phyloP scores from a whole-genome alignment of 2,888 invertebrate species.

The Phortica okadai region DNA sequence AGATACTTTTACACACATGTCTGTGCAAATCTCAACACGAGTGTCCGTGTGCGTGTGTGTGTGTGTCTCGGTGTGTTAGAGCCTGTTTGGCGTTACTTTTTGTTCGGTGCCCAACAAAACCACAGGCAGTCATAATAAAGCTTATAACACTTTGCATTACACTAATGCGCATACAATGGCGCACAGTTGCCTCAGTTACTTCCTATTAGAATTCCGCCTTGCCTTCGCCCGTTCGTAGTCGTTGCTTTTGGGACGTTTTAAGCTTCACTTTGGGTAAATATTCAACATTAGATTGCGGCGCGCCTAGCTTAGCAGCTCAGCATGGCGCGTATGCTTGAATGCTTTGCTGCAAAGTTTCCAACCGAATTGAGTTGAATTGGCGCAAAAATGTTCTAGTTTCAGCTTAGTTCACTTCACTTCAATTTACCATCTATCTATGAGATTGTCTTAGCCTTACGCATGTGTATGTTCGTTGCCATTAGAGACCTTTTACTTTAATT shows the following conservation, averaged over 20 bases:
- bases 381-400: background rate
- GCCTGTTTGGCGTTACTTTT: conserved; percentile 46
- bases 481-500: too few relatives aligned
- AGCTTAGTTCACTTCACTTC: conserved; percentile 4
- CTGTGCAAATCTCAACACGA: conserved; percentile 30
- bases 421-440: background rate
- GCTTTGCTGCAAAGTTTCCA: background rate
- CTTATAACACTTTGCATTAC: conserved; percentile 71
- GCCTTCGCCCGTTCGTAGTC: background rate
- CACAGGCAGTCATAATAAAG: conserved; percentile 62
- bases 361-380: too few relatives aligned
- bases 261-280: conserved; percentile 58
- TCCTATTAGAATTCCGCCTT: background rate
- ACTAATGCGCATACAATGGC: conserved; percentile 70
- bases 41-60: background rate
- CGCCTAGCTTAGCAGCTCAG: conserved; percentile 45
- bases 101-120: background rate
- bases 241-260: conserved; percentile 53
- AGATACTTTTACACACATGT: conserved; percentile 34
- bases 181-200: background rate
- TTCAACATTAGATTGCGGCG: conserved; percentile 49
- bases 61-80: background rate
- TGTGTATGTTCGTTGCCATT: too few relatives aligned
- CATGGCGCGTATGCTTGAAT: background rate
- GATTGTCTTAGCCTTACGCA: background rate